Evolutionary conservation across 2,888 invertebrate species (phyloP), one percentile per base, ranked within the genome.

Genomic region (Pterostichus madidus): DNA sequence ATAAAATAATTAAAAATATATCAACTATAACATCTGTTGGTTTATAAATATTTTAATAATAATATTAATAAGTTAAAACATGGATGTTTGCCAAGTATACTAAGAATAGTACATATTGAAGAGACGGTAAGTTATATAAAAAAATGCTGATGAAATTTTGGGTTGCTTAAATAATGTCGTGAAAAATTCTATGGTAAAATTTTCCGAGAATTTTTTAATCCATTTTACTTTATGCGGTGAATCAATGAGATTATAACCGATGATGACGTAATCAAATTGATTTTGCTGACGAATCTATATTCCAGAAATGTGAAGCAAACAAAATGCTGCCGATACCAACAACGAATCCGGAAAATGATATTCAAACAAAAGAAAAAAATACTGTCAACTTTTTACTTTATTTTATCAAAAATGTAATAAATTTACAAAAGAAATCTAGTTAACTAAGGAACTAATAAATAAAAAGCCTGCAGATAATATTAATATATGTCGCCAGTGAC

Each of bases 221-320:
- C 76, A 76, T 76, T 75, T 76, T 44, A 13, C 68, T 44, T 71
- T 71, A 44, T 71, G 68, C 44, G 68, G 68, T 17, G 44, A 71
- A 56, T 53, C 53, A 53, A 76, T 76, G 56, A 56, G 76, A 76
- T 56, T 76, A 76, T 44, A 71, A 44, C 39, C 17, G 68, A 71
- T 76, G 56, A 76, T 76, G 76, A 76, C 53, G 76, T 76, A 31
- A 76, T 76, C 52, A 76, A 76, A 76, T 76, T 76, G 76, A 76
- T 76, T 76, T 56, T 56, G 32, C 56, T 56, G 76, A 39, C 46
- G 17, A 56, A 76, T 76, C 76, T 56, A 76, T 76, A 76, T 56
- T 53, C 56, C 7, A 13, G 52, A 39, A 76, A 73, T 46, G 13
- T 49, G 75, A 49, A 75, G 31, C 53, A 52, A 52, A 75, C 44